phyloP scores from a whole-genome alignment of 2,888 invertebrate genomes.

The Anodontia alba region DNA sequence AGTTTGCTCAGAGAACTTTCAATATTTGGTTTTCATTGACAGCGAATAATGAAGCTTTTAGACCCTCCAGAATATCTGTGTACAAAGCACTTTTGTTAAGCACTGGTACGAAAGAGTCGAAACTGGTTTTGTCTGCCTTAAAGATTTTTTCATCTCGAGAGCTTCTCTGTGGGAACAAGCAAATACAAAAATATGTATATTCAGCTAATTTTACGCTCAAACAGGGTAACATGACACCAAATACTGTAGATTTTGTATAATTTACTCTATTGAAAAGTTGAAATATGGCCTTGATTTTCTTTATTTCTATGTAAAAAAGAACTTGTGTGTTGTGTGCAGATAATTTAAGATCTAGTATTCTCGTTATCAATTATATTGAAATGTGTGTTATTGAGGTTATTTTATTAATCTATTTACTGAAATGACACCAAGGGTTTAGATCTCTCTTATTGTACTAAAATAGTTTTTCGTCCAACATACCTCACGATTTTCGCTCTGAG shows the following conservation, averaged over 20 bases:
- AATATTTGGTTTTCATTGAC: slow-evolving; percentile 39
- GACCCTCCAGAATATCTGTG: slow-evolving; percentile 26
- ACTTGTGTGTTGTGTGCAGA: background rate
- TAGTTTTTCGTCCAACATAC: background rate
- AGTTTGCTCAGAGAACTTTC: slow-evolving; percentile 31
- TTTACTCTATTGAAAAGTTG: background rate
- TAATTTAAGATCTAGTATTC: background rate
- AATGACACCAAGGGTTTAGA: slow-evolving; percentile 5
- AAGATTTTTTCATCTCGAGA: slow-evolving; percentile 10
- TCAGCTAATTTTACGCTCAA: background rate
- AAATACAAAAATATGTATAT: background rate
- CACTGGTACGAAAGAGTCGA: background rate
- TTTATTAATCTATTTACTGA: slow-evolving; percentile 3
- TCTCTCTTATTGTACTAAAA: background rate
- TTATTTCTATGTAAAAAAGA: slow-evolving; percentile 10
- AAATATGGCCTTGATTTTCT: slow-evolving; percentile 2
- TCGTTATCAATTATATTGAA: slow-evolving; percentile 5
- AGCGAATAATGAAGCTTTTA: slow-evolving; percentile 44
- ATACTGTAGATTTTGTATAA: background rate
- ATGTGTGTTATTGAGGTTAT: slow-evolving; percentile 8
- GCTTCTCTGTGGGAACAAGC: background rate
- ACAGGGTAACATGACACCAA: background rate
- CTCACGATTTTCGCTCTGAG: background rate
- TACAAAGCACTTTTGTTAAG: slow-evolving; percentile 24
- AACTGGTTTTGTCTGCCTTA: background rate